Evolutionary conservation across 1,140 invertebrate species (phyloP), one percentile per base, ranked within the genome.

Genomic region (Laodelphax striatellus): DNA sequence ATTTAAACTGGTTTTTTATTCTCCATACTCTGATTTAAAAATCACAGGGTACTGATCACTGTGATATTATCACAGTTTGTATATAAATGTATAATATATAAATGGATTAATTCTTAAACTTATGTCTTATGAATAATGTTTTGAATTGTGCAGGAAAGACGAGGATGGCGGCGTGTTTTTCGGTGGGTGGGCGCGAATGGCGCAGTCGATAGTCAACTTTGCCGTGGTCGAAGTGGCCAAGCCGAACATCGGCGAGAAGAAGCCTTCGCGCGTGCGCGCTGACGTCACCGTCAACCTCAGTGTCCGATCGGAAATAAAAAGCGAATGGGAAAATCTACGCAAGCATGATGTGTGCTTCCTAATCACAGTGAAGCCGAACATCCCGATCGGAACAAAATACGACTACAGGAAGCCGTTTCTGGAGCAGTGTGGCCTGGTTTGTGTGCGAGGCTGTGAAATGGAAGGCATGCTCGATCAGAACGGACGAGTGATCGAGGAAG

Each of bases 341-440:
- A 98, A 96, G 71, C 95, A 99, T 72, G 97, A 99, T 70, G 95
- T 98, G 9, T 97, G 95, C 70, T 98, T 99, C 68, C 75, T 99
- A 17, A 81, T 99, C 9, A 94, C 92, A 0, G 87, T 98, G 0
- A 83, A 87, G 62, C 93, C 95, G 0, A 82, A 80, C 6, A 81
- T 86, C 68, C 78, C 87, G 1, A 90, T 92, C 61, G 93, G 91
- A 56, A 90, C 88, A 0, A 86, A 86, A 70, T 92, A 90, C 68
- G 86, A 88, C 69, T 83, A 86, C 63, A 83, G 87, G 63, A 75
- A 87, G 50, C 85, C 90, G 9, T 95, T 97, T 71, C 80, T 93
- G 50, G 84, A 89, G 1, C 92, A 97, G 79, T 90, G 95, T 41
- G 94, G 95, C 1, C 77, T 99, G 52, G 82, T 84, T 0, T 92